A percentile compares a stretch with the other conserved stretches of the same genome.
phyloP scores from a whole-genome alignment of 2,797 vertebrate genomes.

The Xyrichtys novacula region DNA sequence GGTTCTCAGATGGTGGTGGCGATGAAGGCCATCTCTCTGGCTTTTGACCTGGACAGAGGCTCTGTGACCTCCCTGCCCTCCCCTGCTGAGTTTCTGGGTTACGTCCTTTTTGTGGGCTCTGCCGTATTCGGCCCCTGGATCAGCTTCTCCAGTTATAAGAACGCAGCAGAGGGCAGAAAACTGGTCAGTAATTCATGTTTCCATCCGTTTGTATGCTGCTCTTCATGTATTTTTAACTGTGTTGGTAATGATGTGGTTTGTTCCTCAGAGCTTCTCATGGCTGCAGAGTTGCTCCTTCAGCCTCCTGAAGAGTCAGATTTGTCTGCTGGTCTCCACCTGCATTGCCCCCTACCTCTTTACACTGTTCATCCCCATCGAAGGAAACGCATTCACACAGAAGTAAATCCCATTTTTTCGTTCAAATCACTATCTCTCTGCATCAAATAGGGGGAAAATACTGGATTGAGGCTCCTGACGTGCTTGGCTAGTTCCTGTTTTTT shows the following conservation, averaged over 20 bases:
- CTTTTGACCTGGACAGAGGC: slow-evolving; percentile 91
- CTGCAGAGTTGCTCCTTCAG: slow-evolving; percentile 81
- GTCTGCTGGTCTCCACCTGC: slow-evolving; percentile 91
- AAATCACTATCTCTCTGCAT: background rate
- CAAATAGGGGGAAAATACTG: background rate
- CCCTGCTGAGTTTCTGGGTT: slow-evolving; percentile 90
- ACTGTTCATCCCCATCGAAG: slow-evolving; percentile 89
- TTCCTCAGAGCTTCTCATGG: slow-evolving; percentile 87
- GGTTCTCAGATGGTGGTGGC: slow-evolving; percentile 96
- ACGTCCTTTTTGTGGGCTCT: slow-evolving; percentile 92
- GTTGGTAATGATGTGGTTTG: slow-evolving; percentile 15
- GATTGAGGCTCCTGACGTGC: too few species aligned
- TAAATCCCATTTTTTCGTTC: slow-evolving; percentile 70
- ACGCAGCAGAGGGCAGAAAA: slow-evolving; percentile 82
- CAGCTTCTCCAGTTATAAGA: slow-evolving; percentile 88
- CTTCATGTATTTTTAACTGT: background rate
- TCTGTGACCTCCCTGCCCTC: slow-evolving; percentile 78
- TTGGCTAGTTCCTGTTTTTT: too few species aligned
- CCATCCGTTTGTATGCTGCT: background rate
- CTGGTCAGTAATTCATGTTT: slow-evolving; percentile 80
- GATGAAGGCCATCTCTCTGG: slow-evolving; percentile 94
- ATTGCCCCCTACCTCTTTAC: slow-evolving; percentile 92
- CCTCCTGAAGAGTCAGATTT: slow-evolving; percentile 87
- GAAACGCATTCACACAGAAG: slow-evolving; percentile 85
- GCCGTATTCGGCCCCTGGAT: slow-evolving; percentile 94